Base-by-base conservation (phyloP, 2,888 invertebrate species). In the Parascotia fuliginaria region DNA sequence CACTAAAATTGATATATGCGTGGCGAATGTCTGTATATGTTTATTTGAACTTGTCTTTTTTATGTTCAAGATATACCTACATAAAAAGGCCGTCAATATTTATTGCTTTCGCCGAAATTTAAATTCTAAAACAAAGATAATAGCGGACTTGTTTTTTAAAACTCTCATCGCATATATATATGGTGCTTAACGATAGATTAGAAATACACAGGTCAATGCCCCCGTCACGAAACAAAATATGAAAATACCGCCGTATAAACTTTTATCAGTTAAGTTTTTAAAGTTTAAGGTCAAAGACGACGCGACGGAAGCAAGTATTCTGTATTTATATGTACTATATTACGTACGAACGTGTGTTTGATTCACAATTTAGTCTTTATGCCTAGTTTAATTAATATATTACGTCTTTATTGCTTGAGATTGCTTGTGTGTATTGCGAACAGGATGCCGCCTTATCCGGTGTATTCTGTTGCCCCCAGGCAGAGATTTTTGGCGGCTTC, bases 401-500 rank as follows among this genome's bases (percentile, higher is more conserved):
- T 33, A 37, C 22, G 34, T 39, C 34, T 64, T 55, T 43, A 52
- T 50, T 53, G 39, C 37, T 33, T 32, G 43, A 6, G 22, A 16
- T 48, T 48, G 33, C 31, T 49, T 33, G 32, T 9, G 22, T 43
- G 37, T 37, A 16, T 66, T 13, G 22, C 53, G 38, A 47, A 40
- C 42, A 60, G 63, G 62, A 65, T 69, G 51, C 58, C 29, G 59
- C 42, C 52, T 45, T 60, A 59, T 69, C 66, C 63, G 66, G 66
- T 52, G 38, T 32, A 32, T 50, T 49, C 9, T 58, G 42, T 44
- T 63, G 54, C 45, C 46, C 42, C 52, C 46, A 22, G 55, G 51
- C 50, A 46, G 41, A n/a, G 22, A n/a, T 48, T 51, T 44, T 62
- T 41, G 28, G 34, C 14, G 12, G 36, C 16, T 37, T 19, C 34